Conservation (phyloP, 1,140 invertebrate genomes). For the Pseudomyrmex pallidus region DNA sequence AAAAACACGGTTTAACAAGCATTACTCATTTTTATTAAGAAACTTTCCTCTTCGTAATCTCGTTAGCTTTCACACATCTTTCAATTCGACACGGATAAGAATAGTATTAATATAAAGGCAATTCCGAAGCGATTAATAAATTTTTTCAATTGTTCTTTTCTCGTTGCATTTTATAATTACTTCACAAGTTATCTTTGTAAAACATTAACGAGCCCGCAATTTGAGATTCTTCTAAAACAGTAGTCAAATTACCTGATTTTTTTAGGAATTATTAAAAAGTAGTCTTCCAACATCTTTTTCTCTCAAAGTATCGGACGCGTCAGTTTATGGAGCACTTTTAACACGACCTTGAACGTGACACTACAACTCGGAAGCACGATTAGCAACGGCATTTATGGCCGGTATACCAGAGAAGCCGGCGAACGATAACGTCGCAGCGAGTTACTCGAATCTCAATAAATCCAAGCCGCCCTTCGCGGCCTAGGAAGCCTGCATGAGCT, state of each 20-base stretch:
- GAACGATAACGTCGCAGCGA: constrained; percentile 71
- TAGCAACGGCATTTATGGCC: constrained; percentile 49
- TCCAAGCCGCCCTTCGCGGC: constrained; percentile 63
- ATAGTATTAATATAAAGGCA: too few species aligned
- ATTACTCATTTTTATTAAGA: too few species aligned
- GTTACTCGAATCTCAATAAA: constrained; percentile 77
- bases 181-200: too few species aligned
- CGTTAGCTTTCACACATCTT: too few species aligned
- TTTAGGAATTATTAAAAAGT: background rate
- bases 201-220: too few species aligned
- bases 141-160: too few species aligned
- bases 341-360: constrained; percentile 27
- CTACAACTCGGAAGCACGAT: constrained; percentile 40
- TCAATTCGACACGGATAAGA: too few species aligned
- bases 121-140: too few species aligned
- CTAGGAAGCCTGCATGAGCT: constrained; percentile 67
- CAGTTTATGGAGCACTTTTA: constrained; percentile 4
- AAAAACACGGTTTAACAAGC: background rate
- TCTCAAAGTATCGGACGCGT: background rate
- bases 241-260: background rate
- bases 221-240: background rate
- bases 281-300: background rate
- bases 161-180: too few species aligned
- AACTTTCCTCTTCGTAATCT: too few species aligned
- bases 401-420: constrained; percentile 38